phyloP scores from a whole-genome alignment of 2,113 vertebrate genomes.

The Pholis gunnellus region DNA sequence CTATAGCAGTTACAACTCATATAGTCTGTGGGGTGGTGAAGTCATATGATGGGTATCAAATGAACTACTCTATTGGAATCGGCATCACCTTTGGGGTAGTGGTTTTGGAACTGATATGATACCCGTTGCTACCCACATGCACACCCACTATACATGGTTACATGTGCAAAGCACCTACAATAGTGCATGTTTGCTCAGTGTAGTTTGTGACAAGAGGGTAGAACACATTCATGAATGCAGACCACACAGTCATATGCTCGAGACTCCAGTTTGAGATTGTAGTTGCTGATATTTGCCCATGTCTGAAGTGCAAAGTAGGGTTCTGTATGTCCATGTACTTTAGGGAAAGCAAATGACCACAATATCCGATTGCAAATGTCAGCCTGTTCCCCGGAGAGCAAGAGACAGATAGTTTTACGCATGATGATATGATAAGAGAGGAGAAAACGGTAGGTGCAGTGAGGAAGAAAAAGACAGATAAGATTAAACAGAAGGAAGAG shows the following conservation, averaged over 20 bases:
- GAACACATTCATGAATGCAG: slow-evolving; percentile 34
- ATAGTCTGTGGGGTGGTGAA: neutral
- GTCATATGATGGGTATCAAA: neutral
- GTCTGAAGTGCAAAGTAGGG: slow-evolving; percentile 56
- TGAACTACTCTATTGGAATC: too few species aligned
- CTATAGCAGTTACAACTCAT: neutral
- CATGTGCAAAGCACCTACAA: neutral
- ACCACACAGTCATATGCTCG: slow-evolving; percentile 1
- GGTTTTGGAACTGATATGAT: neutral
- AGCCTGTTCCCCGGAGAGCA: slow-evolving; percentile 51
- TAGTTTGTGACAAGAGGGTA: neutral
- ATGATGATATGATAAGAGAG: slow-evolving; percentile 58
- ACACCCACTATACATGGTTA: neutral
- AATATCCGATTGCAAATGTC: slow-evolving; percentile 76
- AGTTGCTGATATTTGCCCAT: slow-evolving; percentile 59
- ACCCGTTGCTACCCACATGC: neutral
- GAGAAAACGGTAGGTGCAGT: slow-evolving; percentile 31
- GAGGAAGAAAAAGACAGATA: slow-evolving; percentile 9
- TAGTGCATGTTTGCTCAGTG: neutral
- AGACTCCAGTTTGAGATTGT: slow-evolving; percentile 26
- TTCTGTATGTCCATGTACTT: slow-evolving; percentile 65
- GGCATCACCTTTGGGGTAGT: neutral
- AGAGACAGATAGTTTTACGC: slow-evolving; percentile 55
- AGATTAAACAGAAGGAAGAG: slow-evolving; percentile 1
- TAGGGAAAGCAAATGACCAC: slow-evolving; percentile 66